Base-by-base conservation (phyloP, 2,888 invertebrate species). In the Cryptocephalus moraei region DNA sequence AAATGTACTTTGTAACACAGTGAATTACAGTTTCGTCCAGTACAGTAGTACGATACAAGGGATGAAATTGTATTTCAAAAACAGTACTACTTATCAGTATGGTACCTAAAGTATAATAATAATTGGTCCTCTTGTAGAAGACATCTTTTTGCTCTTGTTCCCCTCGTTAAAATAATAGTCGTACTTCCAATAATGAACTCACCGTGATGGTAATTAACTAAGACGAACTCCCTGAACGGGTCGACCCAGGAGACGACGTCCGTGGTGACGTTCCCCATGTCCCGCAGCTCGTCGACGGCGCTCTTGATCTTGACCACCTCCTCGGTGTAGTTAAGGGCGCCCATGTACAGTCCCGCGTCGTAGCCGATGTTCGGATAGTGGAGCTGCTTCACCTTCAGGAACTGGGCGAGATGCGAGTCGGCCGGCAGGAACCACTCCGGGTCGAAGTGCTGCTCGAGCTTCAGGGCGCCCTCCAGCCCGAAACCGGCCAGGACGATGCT, bases 341-440 rank as follows among this genome's bases (percentile, higher is more conserved):
- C 84, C 58, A 85, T 74, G 62, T 82, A 82, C 32, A 86, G 70
- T 54, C 77, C 77, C 1, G 77, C 86, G 48, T 76, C 73, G 56
- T 77, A 72, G 0, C 81, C 88, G 48, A 76, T 75, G 32, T 78
- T 73, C 0, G 88, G 86, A 66, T 81, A 90, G 60, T 77, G 79
- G 47, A 70, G 53, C 44, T 76, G 75, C 45, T 78, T 72, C n/a
- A 73, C 69, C 39, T 70, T 61, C 4, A 81, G 59, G 65, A 76
- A 89, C 45, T 80, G 68, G 55, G 75, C 77, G 44, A 83, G 77
- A 63, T 86, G 82, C 0, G 84, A 80, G 10, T 44, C 51, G 45
- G 79, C 75, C 0, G 89, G 88, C 48, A 89, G 75, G 62, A 89
- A 88, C 88, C 88, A 88, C 46, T 75, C 75, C 0, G 84, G 83